Conservation (phyloP, 2,797 vertebrate genomes). For the Botia kubotai region DNA sequence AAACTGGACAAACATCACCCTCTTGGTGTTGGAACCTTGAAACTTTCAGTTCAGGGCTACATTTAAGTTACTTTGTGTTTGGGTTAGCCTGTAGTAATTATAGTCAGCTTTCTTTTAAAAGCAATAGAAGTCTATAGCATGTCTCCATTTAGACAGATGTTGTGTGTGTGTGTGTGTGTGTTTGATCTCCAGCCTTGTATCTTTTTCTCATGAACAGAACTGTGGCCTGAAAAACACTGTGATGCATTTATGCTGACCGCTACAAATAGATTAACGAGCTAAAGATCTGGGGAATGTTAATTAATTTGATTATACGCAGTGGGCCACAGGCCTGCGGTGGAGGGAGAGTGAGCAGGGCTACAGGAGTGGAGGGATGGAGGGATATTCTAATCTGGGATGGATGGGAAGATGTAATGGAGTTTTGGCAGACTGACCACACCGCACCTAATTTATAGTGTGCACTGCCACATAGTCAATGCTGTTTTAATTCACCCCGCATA, state of each 20-base stretch:
- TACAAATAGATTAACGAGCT: constrained; percentile 73
- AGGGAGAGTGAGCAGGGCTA: constrained; percentile 28
- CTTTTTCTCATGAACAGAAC: constrained; percentile 22
- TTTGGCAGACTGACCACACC: constrained; percentile 72
- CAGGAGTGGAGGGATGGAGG: constrained; percentile 69
- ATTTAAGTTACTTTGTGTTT: too few relatives aligned
- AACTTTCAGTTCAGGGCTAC: too few relatives aligned
- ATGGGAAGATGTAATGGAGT: constrained; percentile 77
- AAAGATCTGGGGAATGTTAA: constrained; percentile 80
- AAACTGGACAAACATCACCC: too few relatives aligned
- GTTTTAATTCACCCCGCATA: constrained; percentile 81
- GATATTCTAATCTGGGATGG: constrained; percentile 56
- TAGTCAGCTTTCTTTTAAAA: too few relatives aligned
- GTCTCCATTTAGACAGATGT: too few relatives aligned
- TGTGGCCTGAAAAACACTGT: constrained; percentile 46
- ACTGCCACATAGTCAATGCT: constrained; percentile 88
- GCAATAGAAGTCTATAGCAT: too few relatives aligned
- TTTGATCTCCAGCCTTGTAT: constrained; percentile 32
- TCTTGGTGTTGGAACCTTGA: too few relatives aligned
- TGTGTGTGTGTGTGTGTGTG: neutral
- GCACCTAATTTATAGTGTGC: constrained; percentile 81
- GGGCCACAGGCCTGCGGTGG: constrained; percentile 62
- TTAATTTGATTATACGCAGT: constrained; percentile 82
- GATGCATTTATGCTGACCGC: constrained; percentile 72
- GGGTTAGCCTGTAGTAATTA: too few relatives aligned